phyloP scores from a whole-genome alignment of 1,140 invertebrate species.

The Ips typographus region DNA sequence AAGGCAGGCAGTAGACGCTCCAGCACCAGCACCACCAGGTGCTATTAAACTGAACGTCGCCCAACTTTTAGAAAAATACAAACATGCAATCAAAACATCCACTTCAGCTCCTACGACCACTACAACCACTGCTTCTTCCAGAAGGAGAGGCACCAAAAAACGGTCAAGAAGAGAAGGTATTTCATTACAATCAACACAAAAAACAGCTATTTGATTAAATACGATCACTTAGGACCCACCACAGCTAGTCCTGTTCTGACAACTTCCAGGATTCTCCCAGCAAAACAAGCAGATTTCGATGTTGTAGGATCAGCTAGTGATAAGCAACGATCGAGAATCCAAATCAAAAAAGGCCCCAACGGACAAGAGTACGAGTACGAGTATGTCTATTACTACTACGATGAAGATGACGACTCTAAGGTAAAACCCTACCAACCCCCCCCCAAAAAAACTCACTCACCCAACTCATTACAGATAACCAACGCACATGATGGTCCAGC shows the following conservation, averaged over 20 bases:
- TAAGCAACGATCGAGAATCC: conserved; percentile 65
- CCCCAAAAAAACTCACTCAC: background rate
- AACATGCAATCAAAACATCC: conserved; percentile 43
- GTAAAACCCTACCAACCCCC: conserved; percentile 31
- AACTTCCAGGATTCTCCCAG: conserved; percentile 40
- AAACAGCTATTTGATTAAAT: background rate
- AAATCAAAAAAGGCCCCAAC: conserved; percentile 86
- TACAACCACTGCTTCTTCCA: conserved; percentile 20
- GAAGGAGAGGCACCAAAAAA: conserved; percentile 42
- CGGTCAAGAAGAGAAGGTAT: conserved; percentile 8
- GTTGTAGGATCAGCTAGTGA: conserved; percentile 47
- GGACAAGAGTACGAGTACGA: conserved; percentile 90
- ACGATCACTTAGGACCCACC: conserved; percentile 18
- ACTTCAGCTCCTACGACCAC: conserved; percentile 36
- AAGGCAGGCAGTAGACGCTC: conserved; percentile 42
- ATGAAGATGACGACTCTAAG: conserved; percentile 66
- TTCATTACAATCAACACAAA: background rate
- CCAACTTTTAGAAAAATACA: conserved; percentile 48
- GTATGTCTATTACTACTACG: conserved; percentile 89
- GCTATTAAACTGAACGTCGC: conserved; percentile 49
- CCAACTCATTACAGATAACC: conserved; percentile 26
- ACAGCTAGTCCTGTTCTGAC: conserved; percentile 46
- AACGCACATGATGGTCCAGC: conserved; percentile 61
- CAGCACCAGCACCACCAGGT: conserved; percentile 43
- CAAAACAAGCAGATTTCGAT: conserved; percentile 41